Conservation (phyloP, 2,888 invertebrate genomes). For the Bugulina stolonifera region DNA sequence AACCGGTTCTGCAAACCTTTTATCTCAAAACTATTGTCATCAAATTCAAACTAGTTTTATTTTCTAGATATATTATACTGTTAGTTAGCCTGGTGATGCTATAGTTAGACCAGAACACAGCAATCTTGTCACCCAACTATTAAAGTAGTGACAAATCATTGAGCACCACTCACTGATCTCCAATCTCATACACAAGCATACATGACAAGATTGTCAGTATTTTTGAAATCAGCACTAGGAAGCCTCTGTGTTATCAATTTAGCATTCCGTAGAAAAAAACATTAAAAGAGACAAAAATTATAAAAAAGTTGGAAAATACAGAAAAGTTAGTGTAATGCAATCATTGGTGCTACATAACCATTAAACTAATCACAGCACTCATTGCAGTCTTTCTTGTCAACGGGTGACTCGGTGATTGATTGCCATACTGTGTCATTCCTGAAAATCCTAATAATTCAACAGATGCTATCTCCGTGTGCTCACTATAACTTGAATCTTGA, state of each 20-base stretch:
- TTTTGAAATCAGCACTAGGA: slow-evolving; percentile 14
- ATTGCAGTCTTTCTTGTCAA: slow-evolving; percentile 24
- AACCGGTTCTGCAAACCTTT: not conserved
- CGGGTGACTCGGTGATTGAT: slow-evolving; percentile 20
- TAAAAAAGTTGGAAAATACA: slow-evolving; percentile 1
- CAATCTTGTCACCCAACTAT: not conserved
- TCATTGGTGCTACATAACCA: slow-evolving; percentile 11
- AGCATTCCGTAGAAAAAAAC: slow-evolving; percentile 24
- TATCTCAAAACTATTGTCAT: slow-evolving; percentile 9
- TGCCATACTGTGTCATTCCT: slow-evolving; percentile 23
- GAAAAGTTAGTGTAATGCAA: slow-evolving; percentile 20
- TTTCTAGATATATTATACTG: slow-evolving; percentile 1
- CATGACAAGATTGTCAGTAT: slow-evolving; percentile 13
- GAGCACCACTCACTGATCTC: slow-evolving; percentile 13
- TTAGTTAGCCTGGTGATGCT: not conserved
- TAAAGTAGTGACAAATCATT: not conserved
- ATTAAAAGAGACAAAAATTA: slow-evolving; percentile 19
- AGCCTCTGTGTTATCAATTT: slow-evolving; percentile 27
- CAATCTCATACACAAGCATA: slow-evolving; percentile 14
- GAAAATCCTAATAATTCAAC: too few species aligned
- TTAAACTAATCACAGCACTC: not conserved
- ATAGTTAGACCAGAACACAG: not conserved
- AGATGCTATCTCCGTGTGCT: slow-evolving; percentile 11
- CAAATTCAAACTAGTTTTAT: not conserved
- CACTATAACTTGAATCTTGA: too few species aligned